phyloP scores from a whole-genome alignment of 2,888 invertebrate species.

The Pammene fasciana region DNA sequence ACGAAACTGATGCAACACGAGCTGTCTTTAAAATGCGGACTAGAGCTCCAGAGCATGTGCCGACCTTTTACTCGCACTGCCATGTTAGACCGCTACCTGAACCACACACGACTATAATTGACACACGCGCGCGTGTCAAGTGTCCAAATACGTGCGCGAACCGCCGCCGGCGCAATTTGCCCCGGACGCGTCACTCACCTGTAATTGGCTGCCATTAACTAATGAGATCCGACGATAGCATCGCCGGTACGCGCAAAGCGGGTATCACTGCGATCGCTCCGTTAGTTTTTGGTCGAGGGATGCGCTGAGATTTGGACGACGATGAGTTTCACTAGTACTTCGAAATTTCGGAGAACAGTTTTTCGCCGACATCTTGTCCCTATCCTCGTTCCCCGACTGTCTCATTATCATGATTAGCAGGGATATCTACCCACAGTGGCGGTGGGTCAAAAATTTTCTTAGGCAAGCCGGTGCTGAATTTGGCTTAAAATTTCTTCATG shows the following conservation, averaged over 20 bases:
- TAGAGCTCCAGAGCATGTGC: constrained; percentile 1
- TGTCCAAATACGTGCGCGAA: constrained; percentile 45
- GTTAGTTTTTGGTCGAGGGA: constrained; percentile 60
- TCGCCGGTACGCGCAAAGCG: constrained; percentile 65
- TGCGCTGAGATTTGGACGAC: constrained; percentile 43
- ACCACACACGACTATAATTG: constrained; percentile 33
- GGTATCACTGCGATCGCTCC: constrained; percentile 57
- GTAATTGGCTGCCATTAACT: constrained; percentile 78
- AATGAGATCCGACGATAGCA: constrained; percentile 65
- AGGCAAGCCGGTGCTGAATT: too few relatives aligned
- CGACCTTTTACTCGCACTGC: constrained; percentile 17
- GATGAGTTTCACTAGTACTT: not conserved
- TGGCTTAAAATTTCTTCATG: too few relatives aligned
- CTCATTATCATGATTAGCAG: too few relatives aligned
- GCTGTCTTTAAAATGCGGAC: not conserved
- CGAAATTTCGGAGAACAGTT: too few relatives aligned
- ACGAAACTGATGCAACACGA: not conserved
- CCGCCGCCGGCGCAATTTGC: constrained; percentile 58
- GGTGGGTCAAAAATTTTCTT: too few relatives aligned
- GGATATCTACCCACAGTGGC: too few relatives aligned
- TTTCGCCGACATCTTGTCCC: too few relatives aligned
- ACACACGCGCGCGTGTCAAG: constrained; percentile 38
- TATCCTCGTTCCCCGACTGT: too few relatives aligned
- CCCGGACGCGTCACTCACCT: constrained; percentile 78
- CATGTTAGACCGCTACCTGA: constrained; percentile 9